These are phyloP conservation scores for Clupea harengus DNA, from an alignment of 2,113 vertebrate genomes.

Conservation along the genomic window DNA sequence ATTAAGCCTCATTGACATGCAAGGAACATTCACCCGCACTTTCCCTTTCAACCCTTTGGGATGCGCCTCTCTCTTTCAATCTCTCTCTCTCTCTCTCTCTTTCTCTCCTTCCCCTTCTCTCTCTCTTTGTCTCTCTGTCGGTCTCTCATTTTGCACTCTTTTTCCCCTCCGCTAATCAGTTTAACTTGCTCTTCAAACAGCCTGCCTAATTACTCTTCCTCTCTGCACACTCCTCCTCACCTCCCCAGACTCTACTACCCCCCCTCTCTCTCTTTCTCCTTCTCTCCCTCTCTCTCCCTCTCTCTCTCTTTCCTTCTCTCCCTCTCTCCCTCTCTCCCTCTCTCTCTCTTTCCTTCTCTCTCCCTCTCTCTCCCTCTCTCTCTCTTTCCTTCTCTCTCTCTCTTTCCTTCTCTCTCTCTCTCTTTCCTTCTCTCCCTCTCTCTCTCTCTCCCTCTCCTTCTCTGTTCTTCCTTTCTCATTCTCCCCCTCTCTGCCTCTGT, in stretches of 20 bases:
- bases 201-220: slow-evolving; percentile 78
- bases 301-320: slow-evolving; percentile 28
- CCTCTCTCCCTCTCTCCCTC: neutral
- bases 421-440: too few species aligned
- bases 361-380: too few species aligned
- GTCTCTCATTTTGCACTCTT: slow-evolving; percentile 36
- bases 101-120: slow-evolving; percentile 54
- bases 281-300: neutral
- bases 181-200: slow-evolving; percentile 83
- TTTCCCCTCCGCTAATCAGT: slow-evolving; percentile 79
- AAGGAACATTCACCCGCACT: slow-evolving; percentile 54
- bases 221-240: slow-evolving; percentile 69
- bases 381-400: too few species aligned
- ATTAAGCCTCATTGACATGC: slow-evolving; percentile 77
- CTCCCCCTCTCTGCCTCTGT: neutral
- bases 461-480: neutral
- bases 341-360: neutral
- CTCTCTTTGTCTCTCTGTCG: slow-evolving; percentile 58
- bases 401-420: too few species aligned
- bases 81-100: slow-evolving; percentile 45
- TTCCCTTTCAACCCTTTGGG: slow-evolving; percentile 65
- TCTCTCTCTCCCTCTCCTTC: too few species aligned
- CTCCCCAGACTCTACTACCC: slow-evolving; percentile 48
- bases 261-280: slow-evolving; percentile 6
- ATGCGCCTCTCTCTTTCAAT: slow-evolving; percentile 55